Base-by-base conservation (phyloP, 2,113 vertebrate genomes). In the Pollachius pollachius region DNA sequence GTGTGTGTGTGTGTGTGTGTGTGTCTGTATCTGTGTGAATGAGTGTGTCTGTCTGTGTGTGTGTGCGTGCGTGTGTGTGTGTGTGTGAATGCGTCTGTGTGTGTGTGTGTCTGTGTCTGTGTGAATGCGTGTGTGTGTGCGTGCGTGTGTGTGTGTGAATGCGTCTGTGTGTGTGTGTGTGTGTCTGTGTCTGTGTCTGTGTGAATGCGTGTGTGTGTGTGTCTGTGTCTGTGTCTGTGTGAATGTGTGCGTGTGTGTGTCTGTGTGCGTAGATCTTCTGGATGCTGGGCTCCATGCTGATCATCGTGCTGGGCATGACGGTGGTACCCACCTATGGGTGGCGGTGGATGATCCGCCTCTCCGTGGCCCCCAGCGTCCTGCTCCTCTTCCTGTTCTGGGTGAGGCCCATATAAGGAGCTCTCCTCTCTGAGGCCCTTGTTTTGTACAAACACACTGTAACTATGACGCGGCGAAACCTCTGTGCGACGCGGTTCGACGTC, bases 281-380 rank as follows among this genome's bases (percentile, higher is more conserved):
- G 97, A 93, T 98, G 76, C 4, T 80, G 0, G 97, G 97, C n/a
- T 98, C 96, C 61, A 89, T 96, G 84, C 79, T 98, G 54, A 95
- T 98, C 89, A 96, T 98, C 13, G 57, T 96, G 1, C 73, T 99
- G 84, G 96, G 95, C 1, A 97, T 95, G 0, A 84, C 93, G 21
- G 85, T 97, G 80, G 92, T 95, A 41, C 94, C 97, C 54, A 90
- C 90, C 3, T 52, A 96, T 0, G 95, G 97, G 19, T 99, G 97
- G 97, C 91, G 94, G 19, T 99, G 97, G 97, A 92, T 99, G 85
- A 92, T 98, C 77, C 93, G 97, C 7, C 71, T 96, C 0, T 96
- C 97, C 1, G 89, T 97, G 74, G 72, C 95, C 1, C 97, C 96
- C 0, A 93, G 96, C 48, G 71, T 98, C 70, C 25, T 97, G 72